Conservation (phyloP, 2,797 vertebrate genomes). For the Phoebastria nigripes region DNA sequence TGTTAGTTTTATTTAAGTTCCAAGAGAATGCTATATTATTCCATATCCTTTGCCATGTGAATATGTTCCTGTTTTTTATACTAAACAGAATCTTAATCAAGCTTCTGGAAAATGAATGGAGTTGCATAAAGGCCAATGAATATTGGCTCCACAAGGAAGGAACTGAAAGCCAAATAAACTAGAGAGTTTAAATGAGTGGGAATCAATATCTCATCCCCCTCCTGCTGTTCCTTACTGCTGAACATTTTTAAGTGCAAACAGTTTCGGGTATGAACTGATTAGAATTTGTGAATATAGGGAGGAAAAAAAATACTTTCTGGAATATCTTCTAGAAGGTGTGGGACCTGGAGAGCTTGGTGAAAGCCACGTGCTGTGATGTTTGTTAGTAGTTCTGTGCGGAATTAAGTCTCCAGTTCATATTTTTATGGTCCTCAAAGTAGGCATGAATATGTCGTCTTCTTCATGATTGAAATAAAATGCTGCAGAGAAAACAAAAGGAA, state of each 20-base stretch:
- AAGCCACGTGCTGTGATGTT: background rate
- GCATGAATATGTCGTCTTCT: background rate
- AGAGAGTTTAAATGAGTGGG: background rate
- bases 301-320: background rate
- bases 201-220: conserved; percentile 15
- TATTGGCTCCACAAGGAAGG: background rate
- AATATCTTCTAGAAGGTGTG: background rate
- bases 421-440: background rate
- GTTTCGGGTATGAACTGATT: background rate
- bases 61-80: background rate
- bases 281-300: background rate
- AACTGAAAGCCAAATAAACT: conserved; percentile 25
- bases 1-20: conserved; percentile 11
- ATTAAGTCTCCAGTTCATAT: background rate
- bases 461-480: conserved; percentile 17
- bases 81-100: background rate
- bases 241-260: background rate
- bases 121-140: background rate
- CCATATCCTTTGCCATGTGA: background rate
- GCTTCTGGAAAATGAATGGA: conserved; percentile 8
- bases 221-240: conserved; percentile 19
- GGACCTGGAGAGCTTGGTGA: background rate
- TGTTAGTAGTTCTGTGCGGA: background rate
- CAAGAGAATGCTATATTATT: background rate
- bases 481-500: conserved; percentile 25